phyloP scores from a whole-genome alignment of 2,888 invertebrate species.

The Papilio elwesi region DNA sequence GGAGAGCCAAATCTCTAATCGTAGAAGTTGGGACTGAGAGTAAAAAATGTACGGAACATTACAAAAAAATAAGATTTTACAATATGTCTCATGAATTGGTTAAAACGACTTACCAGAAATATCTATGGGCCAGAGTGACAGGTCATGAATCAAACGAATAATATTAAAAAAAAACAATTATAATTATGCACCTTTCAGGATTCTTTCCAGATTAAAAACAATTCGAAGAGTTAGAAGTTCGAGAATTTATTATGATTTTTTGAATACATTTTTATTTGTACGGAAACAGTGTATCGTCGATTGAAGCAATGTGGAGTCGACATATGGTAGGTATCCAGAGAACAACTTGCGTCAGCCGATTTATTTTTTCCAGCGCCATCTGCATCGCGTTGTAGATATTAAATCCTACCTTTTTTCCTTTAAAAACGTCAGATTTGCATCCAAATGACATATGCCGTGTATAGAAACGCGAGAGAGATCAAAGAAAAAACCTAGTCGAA shows the following conservation, averaged over 20 bases:
- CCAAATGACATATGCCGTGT: constrained; percentile 75
- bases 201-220: too few relatives aligned
- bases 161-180: too few relatives aligned
- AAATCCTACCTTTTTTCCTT: constrained; percentile 63
- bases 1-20: too few relatives aligned
- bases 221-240: too few relatives aligned
- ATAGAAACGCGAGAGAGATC: constrained; percentile 43
- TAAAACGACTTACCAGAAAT: too few relatives aligned
- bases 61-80: too few relatives aligned
- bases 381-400: constrained; percentile 67
- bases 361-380: constrained; percentile 77
- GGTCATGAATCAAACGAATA: too few relatives aligned
- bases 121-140: too few relatives aligned
- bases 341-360: constrained; percentile 76
- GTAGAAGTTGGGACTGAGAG: too few relatives aligned
- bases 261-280: constrained; percentile 2
- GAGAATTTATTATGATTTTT: not conserved
- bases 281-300: constrained; percentile 40
- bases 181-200: too few relatives aligned
- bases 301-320: constrained; percentile 63
- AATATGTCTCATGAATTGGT: too few relatives aligned
- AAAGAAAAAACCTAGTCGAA: constrained; percentile 49
- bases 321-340: constrained; percentile 70
- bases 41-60: too few relatives aligned
- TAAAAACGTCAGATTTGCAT: constrained; percentile 77